Percentiles rank a stretch among this genome's conserved stretches.
Evolutionary conservation across 23 tunicate genomes (phyloP).

Genomic region (Clavelina lepadiformis): DNA sequence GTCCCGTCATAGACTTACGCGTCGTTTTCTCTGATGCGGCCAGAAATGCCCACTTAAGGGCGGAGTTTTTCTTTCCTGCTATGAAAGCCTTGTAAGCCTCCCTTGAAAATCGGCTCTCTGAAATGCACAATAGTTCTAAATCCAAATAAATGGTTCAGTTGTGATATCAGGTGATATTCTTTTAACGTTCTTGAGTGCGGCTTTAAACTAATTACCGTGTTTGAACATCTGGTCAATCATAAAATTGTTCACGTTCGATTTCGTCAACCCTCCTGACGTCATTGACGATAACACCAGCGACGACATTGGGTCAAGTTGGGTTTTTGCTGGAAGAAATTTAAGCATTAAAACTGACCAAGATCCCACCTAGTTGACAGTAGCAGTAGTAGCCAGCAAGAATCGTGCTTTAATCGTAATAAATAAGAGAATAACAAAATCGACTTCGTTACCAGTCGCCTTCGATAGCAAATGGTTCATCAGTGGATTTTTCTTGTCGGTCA

Average conservation of each 20-base stretch:
- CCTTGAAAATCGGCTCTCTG: constrained; percentile 21
- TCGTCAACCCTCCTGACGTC: constrained; percentile 38
- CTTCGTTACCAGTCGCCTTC: no score
- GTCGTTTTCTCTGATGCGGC: constrained; percentile 20
- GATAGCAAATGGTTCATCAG: constrained; percentile 55
- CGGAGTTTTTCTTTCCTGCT: constrained; percentile 44
- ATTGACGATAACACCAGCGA: constrained; percentile 20
- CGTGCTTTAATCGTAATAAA: no score
- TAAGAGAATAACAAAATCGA: no score
- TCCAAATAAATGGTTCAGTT: no score
- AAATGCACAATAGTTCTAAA: no score
- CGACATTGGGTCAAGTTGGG: constrained; percentile 17
- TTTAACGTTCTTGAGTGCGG: no score
- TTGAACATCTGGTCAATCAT: constrained; percentile 23
- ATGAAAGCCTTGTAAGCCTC: constrained; percentile 60
- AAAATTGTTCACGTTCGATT: constrained; percentile 4
- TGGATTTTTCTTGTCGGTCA: constrained; percentile 42
- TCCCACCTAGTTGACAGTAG: no score
- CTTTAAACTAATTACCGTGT: constrained; percentile 31
- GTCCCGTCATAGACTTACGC: constrained; percentile 41
- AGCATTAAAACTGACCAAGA: no score
- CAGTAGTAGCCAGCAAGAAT: no score
- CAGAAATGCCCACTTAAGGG: constrained; percentile 45
- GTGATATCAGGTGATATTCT: no score
- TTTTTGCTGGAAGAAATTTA: constrained; percentile 15